Conservation (phyloP, 2,113 vertebrate species). For the Sinocyclocheilus anshuiensis region DNA sequence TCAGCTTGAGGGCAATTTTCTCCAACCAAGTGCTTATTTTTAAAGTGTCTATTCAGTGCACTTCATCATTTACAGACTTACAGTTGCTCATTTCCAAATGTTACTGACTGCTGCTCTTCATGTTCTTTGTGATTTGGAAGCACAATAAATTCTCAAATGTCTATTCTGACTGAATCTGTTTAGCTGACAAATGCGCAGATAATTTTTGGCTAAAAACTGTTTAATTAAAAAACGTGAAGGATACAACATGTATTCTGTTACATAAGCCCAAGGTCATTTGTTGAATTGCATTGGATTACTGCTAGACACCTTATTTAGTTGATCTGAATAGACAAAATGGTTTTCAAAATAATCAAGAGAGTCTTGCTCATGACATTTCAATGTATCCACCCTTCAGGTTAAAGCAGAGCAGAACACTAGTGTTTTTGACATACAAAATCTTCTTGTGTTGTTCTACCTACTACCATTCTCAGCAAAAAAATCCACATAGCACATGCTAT, state of each 20-base stretch:
- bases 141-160: neutral
- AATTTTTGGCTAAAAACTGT: neutral
- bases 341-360: neutral
- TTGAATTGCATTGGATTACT: neutral
- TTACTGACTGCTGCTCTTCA: neutral
- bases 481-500: slow-evolving; percentile 11
- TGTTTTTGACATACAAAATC: slow-evolving; percentile 3
- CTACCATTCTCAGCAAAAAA: neutral
- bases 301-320: neutral
- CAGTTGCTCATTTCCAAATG: neutral
- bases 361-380: neutral
- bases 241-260: neutral
- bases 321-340: neutral
- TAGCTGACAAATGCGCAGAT: neutral
- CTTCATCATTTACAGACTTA: neutral
- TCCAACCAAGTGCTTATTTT: neutral
- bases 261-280: neutral
- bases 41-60: slow-evolving; percentile 2
- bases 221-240: neutral
- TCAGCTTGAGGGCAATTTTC: neutral
- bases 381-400: too few relatives aligned
- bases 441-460: neutral
- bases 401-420: neutral
- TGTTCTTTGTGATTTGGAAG: neutral
- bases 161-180: neutral